Evolutionary conservation across 1,140 invertebrate species (phyloP).

Genomic region (Drosophila aff.): DNA sequence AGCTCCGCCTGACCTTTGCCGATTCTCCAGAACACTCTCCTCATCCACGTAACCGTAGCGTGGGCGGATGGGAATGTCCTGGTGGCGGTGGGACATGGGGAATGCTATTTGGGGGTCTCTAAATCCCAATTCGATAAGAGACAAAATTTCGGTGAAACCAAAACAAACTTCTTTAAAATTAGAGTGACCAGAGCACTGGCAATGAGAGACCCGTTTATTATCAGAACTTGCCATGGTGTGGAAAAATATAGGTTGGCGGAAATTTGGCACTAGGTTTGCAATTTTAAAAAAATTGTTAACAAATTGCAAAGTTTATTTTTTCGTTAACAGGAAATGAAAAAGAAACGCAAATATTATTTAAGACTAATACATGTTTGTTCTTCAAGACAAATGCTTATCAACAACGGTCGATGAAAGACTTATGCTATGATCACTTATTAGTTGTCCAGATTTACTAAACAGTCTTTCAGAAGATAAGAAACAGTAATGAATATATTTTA

Average conservation of each 20-base stretch:
- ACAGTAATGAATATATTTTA: too few species aligned
- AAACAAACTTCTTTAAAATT: constrained; percentile 46
- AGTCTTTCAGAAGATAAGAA: too few species aligned
- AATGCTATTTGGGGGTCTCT: background rate
- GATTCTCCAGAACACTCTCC: constrained; percentile 22
- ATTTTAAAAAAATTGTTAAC: too few species aligned
- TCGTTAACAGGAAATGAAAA: too few species aligned
- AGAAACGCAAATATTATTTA: too few species aligned
- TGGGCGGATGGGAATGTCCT: constrained; percentile 80
- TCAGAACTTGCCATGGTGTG: background rate
- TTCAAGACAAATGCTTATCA: too few species aligned
- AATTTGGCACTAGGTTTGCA: too few species aligned
- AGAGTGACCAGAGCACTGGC: constrained; percentile 23
- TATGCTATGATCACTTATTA: too few species aligned
- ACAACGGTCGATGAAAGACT: too few species aligned
- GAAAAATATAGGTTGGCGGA: background rate
- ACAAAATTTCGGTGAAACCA: background rate
- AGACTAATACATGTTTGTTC: too few species aligned
- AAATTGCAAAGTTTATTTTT: too few species aligned
- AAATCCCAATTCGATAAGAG: background rate
- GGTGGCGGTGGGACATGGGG: constrained; percentile 66
- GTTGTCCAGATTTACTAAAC: too few species aligned
- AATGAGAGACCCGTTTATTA: background rate
- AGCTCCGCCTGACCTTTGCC: background rate
- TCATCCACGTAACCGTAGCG: constrained; percentile 71